phyloP scores from a whole-genome alignment of 2,888 invertebrate genomes.

The Troides aeacus region DNA sequence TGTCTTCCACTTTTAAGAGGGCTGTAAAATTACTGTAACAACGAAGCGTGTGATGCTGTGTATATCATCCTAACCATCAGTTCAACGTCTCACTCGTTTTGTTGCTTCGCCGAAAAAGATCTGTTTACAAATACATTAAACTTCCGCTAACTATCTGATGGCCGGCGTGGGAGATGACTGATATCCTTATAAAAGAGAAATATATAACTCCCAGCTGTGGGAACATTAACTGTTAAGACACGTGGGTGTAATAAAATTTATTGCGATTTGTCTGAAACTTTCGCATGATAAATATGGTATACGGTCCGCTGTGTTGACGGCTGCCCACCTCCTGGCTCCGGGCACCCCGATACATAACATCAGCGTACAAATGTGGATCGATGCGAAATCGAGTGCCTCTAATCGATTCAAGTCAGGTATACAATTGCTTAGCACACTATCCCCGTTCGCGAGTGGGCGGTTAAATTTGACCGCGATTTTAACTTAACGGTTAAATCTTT shows the following conservation, averaged over 20 bases:
- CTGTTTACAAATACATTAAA: too few relatives aligned
- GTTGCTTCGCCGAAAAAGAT: too few relatives aligned
- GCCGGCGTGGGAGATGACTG: too few relatives aligned
- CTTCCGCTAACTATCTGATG: too few relatives aligned
- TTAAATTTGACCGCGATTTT: constrained; percentile 47
- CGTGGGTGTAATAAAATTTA: constrained; percentile 5
- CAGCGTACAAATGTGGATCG: constrained; percentile 30
- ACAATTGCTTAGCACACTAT: constrained; percentile 58
- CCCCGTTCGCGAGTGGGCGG: constrained; percentile 50
- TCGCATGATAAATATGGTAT: neutral
- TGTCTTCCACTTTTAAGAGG: too few relatives aligned
- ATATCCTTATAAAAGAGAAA: too few relatives aligned
- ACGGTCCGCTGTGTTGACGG: constrained; percentile 1
- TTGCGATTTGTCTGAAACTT: neutral
- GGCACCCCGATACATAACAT: constrained; percentile 12
- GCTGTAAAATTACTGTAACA: too few relatives aligned
- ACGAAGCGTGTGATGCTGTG: too few relatives aligned
- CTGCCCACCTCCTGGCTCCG: neutral
- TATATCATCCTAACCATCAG: too few relatives aligned
- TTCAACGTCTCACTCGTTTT: too few relatives aligned
- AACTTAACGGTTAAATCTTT: constrained; percentile 53
- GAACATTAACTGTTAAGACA: too few relatives aligned
- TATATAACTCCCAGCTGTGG: too few relatives aligned
- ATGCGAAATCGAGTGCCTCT: constrained; percentile 49
- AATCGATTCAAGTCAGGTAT: constrained; percentile 59